These are phyloP conservation scores for Conistra vaccinii DNA, from an alignment of 2,888 invertebrate species.

Conservation along the genomic window DNA sequence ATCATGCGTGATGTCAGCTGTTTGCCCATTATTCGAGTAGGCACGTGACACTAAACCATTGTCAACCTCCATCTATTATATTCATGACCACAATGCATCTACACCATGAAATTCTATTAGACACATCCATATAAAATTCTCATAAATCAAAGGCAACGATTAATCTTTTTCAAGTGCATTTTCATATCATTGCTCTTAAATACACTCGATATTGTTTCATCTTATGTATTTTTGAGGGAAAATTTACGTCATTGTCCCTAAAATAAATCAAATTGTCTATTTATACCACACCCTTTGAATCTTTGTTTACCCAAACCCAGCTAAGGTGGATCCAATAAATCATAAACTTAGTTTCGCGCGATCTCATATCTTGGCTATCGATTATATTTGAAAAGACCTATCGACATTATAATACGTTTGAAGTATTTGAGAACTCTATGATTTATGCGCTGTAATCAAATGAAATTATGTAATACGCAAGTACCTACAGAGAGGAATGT, in stretches of 20 bases:
- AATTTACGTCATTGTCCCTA: constrained; percentile 23
- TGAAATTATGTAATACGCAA: constrained; percentile 37
- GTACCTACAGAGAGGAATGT: constrained; percentile 6
- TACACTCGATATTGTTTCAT: constrained; percentile 37
- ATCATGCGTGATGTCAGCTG: constrained; percentile 62
- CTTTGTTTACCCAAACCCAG: constrained; percentile 69
- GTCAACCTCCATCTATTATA: constrained; percentile 48
- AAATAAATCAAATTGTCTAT: constrained; percentile 60
- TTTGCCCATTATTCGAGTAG: constrained; percentile 57
- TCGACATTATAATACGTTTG: constrained; percentile 51
- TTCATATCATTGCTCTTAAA: constrained; percentile 35
- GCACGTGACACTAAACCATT: constrained; percentile 52
- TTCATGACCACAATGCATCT: constrained; percentile 40
- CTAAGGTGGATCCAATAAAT: constrained; percentile 75
- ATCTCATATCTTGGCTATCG: constrained; percentile 73
- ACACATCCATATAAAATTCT: constrained; percentile 34
- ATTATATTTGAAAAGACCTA: constrained; percentile 67
- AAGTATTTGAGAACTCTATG: constrained; percentile 54
- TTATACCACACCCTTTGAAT: constrained; percentile 61
- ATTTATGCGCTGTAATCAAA: constrained; percentile 53
- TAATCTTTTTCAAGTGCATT: constrained; percentile 48
- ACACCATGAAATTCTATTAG: constrained; percentile 37
- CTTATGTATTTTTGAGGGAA: constrained; percentile 26
- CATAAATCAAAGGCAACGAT: constrained; percentile 48
- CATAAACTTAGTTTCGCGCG: constrained; percentile 74